phyloP scores from a whole-genome alignment of 2,113 vertebrate genomes.

The Ailuropoda melanoleuca region DNA sequence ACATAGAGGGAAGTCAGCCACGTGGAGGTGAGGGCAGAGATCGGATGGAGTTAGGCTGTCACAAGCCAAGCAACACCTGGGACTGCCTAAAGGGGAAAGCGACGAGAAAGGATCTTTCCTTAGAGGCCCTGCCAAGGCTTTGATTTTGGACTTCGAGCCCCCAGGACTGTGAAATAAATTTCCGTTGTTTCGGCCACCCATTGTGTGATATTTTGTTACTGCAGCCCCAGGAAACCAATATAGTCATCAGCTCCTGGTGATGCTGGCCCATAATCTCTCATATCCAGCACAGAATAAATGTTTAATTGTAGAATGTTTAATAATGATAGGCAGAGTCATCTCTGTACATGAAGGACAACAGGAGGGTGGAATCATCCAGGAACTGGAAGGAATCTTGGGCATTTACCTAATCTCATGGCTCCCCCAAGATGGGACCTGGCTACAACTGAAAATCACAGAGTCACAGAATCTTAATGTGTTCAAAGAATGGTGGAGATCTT shows the following conservation, averaged over 20 bases:
- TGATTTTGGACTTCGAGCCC: not conserved
- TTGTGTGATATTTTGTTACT: not conserved
- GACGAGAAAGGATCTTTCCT: not conserved
- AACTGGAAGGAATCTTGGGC: slow-evolving; percentile 20
- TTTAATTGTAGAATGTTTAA: not conserved
- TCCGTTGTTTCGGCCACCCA: not conserved
- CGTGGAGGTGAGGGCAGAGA: not conserved
- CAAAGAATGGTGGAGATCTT: slow-evolving; percentile 28
- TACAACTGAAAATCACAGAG: not conserved
- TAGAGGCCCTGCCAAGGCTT: not conserved
- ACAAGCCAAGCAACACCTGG: not conserved
- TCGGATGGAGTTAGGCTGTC: not conserved
- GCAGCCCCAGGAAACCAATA: not conserved
- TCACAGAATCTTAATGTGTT: not conserved
- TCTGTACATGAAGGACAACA: not conserved
- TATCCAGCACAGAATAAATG: not conserved
- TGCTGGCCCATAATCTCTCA: not conserved
- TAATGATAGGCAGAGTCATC: not conserved
- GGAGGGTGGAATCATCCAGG: not conserved
- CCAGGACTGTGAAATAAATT: not conserved
- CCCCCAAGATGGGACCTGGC: not conserved
- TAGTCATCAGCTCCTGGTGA: not conserved
- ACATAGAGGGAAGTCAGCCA: not conserved
- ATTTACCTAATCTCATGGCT: not conserved
- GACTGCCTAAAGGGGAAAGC: not conserved